phyloP scores from a whole-genome alignment of 2,113 vertebrate genomes.

The Eonycteris spelaea region DNA sequence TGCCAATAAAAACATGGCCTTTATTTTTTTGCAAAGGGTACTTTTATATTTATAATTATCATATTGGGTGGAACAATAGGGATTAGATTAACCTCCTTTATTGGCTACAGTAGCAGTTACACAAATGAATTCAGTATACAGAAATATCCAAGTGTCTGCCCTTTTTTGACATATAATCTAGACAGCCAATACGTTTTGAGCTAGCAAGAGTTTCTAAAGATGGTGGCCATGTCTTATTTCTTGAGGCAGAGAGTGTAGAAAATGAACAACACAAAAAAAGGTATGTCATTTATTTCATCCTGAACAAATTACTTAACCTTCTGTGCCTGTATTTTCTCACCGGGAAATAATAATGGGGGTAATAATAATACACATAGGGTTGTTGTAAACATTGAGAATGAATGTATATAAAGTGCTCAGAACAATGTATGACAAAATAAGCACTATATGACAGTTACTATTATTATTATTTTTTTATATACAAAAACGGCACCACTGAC shows the following conservation, averaged over 20 bases:
- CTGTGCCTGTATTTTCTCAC: not conserved
- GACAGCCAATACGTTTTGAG: not conserved
- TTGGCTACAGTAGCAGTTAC: not conserved
- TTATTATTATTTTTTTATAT: not conserved
- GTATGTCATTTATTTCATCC: not conserved
- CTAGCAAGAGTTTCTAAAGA: no score
- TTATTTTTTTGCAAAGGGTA: conserved; percentile 30
- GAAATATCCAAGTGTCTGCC: not conserved
- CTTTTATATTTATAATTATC: conserved; percentile 49
- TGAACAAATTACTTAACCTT: not conserved
- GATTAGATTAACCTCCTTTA: conserved; percentile 44
- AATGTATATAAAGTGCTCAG: not conserved
- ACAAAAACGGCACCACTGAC: not conserved
- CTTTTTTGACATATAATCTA: conserved; percentile 10
- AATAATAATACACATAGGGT: not conserved
- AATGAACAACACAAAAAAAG: not conserved
- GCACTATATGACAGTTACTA: not conserved
- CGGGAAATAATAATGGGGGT: not conserved
- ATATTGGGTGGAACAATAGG: conserved; percentile 43
- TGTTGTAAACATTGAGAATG: not conserved
- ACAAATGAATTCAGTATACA: conserved; percentile 14
- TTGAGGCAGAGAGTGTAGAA: not conserved
- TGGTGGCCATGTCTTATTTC: no score
- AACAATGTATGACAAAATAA: not conserved
- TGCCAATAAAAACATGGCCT: conserved; percentile 50